Conservation (phyloP, 2,113 vertebrate species). For the Oncorhynchus kisutch region DNA sequence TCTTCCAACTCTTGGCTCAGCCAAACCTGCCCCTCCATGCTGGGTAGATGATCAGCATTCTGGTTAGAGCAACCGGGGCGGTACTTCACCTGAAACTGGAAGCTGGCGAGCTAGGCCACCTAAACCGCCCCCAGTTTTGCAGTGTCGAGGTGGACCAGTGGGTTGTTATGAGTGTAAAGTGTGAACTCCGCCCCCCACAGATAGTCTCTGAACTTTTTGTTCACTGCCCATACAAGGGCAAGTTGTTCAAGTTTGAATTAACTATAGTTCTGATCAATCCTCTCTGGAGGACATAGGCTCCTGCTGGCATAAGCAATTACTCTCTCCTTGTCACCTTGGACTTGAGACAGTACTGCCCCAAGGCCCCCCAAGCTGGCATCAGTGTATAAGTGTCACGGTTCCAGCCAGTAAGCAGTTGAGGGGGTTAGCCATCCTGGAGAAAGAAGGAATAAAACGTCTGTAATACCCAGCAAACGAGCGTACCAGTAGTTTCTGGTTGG, state of each 20-base stretch:
- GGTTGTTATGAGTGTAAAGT: not conserved
- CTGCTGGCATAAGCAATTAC: slow-evolving; percentile 8
- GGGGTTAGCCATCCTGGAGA: no score
- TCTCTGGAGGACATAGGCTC: not conserved
- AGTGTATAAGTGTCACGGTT: not conserved
- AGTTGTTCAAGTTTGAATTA: not conserved
- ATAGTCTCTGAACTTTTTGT: slow-evolving; percentile 9
- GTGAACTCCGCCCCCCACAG: not conserved
- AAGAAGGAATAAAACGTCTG: no score
- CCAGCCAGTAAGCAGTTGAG: no score
- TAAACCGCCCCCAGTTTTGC: not conserved
- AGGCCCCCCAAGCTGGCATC: slow-evolving; percentile 7
- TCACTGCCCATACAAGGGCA: not conserved
- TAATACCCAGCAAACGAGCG: no score
- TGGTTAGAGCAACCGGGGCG: not conserved
- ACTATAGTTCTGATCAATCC: slow-evolving; percentile 8
- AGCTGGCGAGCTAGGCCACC: slow-evolving; percentile 1
- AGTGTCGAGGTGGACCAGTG: not conserved
- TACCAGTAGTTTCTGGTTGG: not conserved
- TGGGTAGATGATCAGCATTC: not conserved
- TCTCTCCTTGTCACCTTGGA: not conserved
- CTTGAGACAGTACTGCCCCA: slow-evolving; percentile 4
- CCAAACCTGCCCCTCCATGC: not conserved
- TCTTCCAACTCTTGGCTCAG: no score
- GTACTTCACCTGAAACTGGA: not conserved